phyloP scores from a whole-genome alignment of 2,888 invertebrate genomes.

The Acrocyrtus sp. region DNA sequence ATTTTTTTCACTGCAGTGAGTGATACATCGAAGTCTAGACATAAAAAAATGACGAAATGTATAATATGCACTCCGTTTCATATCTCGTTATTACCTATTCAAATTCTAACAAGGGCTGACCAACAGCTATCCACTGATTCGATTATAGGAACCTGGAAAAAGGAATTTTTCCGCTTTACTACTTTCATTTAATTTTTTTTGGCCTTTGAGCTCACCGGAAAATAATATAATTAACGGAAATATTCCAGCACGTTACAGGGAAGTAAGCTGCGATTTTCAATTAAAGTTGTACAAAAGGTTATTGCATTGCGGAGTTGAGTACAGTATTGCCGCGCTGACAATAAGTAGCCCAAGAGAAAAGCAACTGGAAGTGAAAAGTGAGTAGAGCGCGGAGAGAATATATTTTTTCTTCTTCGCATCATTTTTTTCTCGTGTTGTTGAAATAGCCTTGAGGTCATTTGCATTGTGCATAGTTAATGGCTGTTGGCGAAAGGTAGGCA shows the following conservation, averaged over 20 bases:
- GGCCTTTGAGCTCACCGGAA: not conserved
- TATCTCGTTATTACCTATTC: not conserved
- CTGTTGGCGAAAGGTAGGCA: too few relatives aligned
- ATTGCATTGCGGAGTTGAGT: not conserved
- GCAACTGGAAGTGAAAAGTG: not conserved
- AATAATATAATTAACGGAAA: not conserved
- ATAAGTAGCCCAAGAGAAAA: not conserved
- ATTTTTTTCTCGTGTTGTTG: too few relatives aligned
- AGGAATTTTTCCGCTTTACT: too few relatives aligned
- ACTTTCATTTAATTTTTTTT: not conserved
- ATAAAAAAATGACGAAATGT: too few relatives aligned
- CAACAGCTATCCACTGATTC: too few relatives aligned
- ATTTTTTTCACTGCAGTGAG: too few relatives aligned
- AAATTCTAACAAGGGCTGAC: too few relatives aligned
- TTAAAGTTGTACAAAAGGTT: constrained; percentile 21
- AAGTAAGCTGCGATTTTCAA: constrained; percentile 19
- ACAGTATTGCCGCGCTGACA: too few relatives aligned
- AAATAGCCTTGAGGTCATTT: constrained; percentile 14
- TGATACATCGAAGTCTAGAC: too few relatives aligned
- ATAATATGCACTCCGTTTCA: not conserved
- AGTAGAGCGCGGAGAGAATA: not conserved
- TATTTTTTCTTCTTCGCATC: not conserved
- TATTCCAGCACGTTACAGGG: not conserved
- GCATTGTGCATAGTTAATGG: constrained; percentile 35
- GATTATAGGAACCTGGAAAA: too few relatives aligned